These are phyloP conservation scores for Megaptera novaeangliae DNA, from an alignment of 2,113 vertebrate genomes.

Conservation along the genomic window DNA sequence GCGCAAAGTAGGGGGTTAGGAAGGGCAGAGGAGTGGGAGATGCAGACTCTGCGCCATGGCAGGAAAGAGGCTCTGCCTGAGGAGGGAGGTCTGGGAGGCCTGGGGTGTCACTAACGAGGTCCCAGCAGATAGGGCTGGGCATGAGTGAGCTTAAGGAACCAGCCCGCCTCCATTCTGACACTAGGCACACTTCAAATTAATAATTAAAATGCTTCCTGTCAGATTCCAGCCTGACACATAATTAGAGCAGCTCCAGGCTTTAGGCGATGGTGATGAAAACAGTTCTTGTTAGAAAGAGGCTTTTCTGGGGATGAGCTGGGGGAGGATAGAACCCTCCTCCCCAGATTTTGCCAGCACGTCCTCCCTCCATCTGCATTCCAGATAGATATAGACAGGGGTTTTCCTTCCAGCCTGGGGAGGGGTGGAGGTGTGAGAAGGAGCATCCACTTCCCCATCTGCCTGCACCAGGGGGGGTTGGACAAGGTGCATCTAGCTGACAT, in stretches of 20 bases:
- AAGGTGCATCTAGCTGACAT: not conserved
- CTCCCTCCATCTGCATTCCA: not conserved
- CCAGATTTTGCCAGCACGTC: not conserved
- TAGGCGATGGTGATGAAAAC: not conserved
- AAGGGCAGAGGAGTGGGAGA: not conserved
- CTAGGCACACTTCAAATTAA: slow-evolving; percentile 77
- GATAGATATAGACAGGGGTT: not conserved
- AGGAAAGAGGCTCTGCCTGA: not conserved
- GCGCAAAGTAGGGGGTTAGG: not conserved
- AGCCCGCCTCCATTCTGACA: slow-evolving; percentile 35
- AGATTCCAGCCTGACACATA: not conserved
- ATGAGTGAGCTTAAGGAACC: slow-evolving; percentile 5
- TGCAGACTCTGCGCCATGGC: not conserved
- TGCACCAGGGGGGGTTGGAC: not conserved
- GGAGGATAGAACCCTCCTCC: not conserved
- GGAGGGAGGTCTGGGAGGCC: not conserved
- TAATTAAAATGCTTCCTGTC: slow-evolving; percentile 73
- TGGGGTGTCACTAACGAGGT: slow-evolving; percentile 62
- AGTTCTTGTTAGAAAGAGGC: slow-evolving; percentile 4
- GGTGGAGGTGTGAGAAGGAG: not conserved
- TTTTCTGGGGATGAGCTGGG: not conserved
- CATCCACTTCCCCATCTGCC: not conserved
- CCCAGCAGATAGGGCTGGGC: slow-evolving; percentile 39
- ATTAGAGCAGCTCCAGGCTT: not conserved
- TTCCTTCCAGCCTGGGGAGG: not conserved